A percentile compares a stretch with the other conserved stretches of the same genome.
Conservation (phyloP, 2,113 vertebrate genomes). For the Madoqua kirkii region DNA sequence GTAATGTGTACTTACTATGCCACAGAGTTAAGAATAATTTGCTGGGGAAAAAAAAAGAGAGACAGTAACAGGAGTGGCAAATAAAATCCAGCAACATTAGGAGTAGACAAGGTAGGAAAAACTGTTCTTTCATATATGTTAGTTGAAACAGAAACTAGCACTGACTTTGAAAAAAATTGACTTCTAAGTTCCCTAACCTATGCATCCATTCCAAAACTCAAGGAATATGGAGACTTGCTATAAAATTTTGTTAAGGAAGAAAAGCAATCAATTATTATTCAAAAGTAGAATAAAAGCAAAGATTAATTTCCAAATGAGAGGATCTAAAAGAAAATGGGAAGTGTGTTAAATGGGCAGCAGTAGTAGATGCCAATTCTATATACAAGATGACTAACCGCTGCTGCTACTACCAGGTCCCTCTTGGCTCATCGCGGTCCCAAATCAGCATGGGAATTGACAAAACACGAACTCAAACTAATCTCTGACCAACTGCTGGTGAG, state of each 20-base stretch:
- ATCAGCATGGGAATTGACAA: not conserved
- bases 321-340: not conserved
- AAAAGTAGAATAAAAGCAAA: not conserved
- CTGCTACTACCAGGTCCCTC: not conserved
- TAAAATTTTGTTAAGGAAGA: not conserved
- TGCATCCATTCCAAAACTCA: not conserved
- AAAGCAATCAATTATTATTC: not conserved
- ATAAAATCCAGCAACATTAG: not conserved
- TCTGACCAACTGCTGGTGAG: not conserved
- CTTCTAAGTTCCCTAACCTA: not conserved
- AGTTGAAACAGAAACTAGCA: not conserved
- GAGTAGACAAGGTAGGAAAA: not conserved
- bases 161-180: not conserved
- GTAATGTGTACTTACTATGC: not conserved
- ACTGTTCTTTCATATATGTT: not conserved
- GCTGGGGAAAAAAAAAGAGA: not conserved
- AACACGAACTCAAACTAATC: not conserved
- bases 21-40: not conserved
- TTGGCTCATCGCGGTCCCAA: not conserved
- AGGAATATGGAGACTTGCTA: not conserved
- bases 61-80: not conserved
- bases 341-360: not conserved
- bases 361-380: not conserved
- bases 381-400: not conserved
- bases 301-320: slow-evolving; percentile 5